Percentiles rank a stretch among this genome's conserved stretches.
These are phyloP conservation scores for Rhingia rostrata DNA, from an alignment of 2,888 invertebrate genomes.

Conservation along the genomic window DNA sequence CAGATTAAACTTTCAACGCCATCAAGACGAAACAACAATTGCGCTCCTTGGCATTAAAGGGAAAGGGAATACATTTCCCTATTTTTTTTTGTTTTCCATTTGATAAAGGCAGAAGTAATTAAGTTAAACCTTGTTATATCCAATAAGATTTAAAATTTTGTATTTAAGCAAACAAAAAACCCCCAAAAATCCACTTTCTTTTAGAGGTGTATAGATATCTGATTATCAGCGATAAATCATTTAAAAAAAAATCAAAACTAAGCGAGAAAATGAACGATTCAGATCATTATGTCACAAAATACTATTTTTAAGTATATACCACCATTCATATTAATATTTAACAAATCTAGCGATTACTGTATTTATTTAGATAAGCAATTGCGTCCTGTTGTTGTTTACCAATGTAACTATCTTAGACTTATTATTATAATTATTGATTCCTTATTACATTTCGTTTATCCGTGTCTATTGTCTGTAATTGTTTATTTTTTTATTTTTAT, in stretches of 20 bases:
- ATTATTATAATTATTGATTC: constrained; percentile 56
- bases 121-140: constrained; percentile 62
- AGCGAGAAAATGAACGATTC: constrained; percentile 5
- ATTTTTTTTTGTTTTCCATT: constrained; percentile 16
- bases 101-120: constrained; percentile 47
- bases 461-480: constrained; percentile 18
- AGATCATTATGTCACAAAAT: constrained; percentile 58
- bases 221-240: constrained; percentile 7
- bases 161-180: constrained; percentile 45
- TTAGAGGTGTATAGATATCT: constrained; percentile 1
- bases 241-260: constrained; percentile 47
- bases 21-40: constrained; percentile 37
- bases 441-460: constrained; percentile 34
- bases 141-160: constrained; percentile 46
- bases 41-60: constrained; percentile 35
- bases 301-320: constrained; percentile 54
- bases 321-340: constrained; percentile 61
- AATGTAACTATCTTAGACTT: constrained; percentile 67
- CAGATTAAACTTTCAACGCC: constrained; percentile 56
- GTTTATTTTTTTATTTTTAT: not conserved
- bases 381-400: constrained; percentile 73
- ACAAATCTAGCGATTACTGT: constrained; percentile 48
- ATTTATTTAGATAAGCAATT: constrained; percentile 71
- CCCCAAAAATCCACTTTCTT: constrained; percentile 8
- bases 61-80: constrained; percentile 19